A percentile compares a stretch with the other conserved stretches of the same genome.
Conservation (phyloP, 2,797 vertebrate species). For the Bradypodion ventrale region DNA sequence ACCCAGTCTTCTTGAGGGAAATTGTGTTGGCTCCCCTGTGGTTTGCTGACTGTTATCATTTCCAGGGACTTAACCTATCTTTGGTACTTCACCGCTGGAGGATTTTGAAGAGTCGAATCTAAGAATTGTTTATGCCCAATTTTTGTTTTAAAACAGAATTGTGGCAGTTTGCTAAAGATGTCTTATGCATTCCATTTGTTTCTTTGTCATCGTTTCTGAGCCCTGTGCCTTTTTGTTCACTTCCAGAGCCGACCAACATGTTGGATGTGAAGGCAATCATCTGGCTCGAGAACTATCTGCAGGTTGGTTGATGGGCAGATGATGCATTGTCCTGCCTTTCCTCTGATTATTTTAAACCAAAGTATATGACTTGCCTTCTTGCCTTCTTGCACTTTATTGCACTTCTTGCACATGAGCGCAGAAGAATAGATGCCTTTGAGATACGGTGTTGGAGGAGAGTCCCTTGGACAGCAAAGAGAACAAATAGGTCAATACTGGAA, state of each 20-base stretch:
- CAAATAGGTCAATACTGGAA: too few species aligned
- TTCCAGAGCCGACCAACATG: slow-evolving; percentile 96
- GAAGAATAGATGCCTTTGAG: too few species aligned
- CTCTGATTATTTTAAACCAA: too few species aligned
- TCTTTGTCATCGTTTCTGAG: background rate
- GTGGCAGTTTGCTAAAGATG: rapidly evolving
- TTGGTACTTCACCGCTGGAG: background rate
- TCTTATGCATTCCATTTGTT: background rate
- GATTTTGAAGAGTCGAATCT: background rate
- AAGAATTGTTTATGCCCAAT: background rate
- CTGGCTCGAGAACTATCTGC: slow-evolving; percentile 95
- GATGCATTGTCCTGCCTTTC: too few species aligned
- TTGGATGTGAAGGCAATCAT: slow-evolving; percentile 94
- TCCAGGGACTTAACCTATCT: too few species aligned
- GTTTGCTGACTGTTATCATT: background rate
- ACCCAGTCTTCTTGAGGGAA: background rate
- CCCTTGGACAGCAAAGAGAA: too few species aligned
- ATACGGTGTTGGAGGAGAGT: too few species aligned
- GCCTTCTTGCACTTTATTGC: too few species aligned
- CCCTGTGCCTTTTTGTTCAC: slow-evolving; percentile 35
- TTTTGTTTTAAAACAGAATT: background rate
- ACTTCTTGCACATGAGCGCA: too few species aligned
- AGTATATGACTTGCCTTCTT: too few species aligned
- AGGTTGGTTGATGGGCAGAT: slow-evolving; percentile 75
- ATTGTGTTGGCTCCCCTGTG: background rate